Evolutionary conservation across 2,888 invertebrate species (phyloP).

Genomic region (Apodemia mormo): DNA sequence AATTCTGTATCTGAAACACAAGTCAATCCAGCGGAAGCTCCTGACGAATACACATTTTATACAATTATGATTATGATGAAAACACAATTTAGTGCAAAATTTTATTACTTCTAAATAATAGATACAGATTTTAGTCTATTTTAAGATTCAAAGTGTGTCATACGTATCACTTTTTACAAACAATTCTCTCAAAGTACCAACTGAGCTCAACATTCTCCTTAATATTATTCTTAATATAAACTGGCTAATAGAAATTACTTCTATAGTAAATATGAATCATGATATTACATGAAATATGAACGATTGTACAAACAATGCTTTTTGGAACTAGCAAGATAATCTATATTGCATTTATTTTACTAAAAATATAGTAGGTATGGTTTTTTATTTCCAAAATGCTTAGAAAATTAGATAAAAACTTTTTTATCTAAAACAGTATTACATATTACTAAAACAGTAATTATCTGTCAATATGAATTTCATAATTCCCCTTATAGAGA

Average conservation of each 20-base stretch:
- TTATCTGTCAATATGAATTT: too few species aligned
- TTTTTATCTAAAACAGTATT: too few species aligned
- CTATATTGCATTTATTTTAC: too few species aligned
- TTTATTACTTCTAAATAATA: constrained; percentile 22
- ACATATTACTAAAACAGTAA: too few species aligned
- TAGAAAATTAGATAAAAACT: too few species aligned
- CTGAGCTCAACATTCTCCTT: constrained; percentile 1
- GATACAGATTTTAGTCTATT: constrained; percentile 9
- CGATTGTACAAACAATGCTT: neutral
- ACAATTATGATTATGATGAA: too few species aligned
- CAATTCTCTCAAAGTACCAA: neutral
- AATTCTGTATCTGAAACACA: too few species aligned
- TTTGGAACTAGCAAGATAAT: neutral
- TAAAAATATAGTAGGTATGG: too few species aligned
- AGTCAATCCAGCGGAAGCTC: too few species aligned
- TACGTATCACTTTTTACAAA: constrained; percentile 14
- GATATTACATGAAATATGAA: constrained; percentile 2
- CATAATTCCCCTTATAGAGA: too few species aligned
- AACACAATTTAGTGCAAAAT: constrained; percentile 21
- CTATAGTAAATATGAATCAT: neutral
- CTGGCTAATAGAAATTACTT: constrained; percentile 5
- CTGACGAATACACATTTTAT: too few species aligned
- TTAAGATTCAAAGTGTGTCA: constrained; percentile 24
- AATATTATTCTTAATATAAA: constrained; percentile 3
- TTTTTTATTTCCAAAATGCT: too few species aligned